Conservation (phyloP, 1,140 invertebrate genomes). For the Caerostris darwini region DNA sequence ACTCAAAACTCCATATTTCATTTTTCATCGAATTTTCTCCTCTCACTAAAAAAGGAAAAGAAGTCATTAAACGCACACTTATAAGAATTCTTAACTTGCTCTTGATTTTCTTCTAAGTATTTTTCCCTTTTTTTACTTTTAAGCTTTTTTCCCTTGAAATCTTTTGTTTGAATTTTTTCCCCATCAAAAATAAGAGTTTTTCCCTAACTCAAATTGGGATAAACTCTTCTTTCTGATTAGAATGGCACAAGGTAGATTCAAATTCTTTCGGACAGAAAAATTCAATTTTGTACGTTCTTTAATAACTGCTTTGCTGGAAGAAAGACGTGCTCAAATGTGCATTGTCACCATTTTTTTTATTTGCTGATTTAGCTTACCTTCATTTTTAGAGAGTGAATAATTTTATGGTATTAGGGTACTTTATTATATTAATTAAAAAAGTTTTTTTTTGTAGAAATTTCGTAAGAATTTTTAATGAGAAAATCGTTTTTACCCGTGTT, state of each 20-base stretch:
- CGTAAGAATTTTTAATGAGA: too few species aligned
- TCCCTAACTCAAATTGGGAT: neutral
- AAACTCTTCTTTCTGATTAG: constrained; percentile 39
- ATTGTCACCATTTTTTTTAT: neutral
- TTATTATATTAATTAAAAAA: neutral
- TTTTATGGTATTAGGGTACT: neutral
- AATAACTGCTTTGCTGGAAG: neutral
- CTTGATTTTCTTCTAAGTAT: neutral
- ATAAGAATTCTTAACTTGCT: constrained; percentile 20
- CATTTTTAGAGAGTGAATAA: neutral
- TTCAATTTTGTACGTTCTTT: constrained; percentile 13
- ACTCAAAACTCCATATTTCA: constrained; percentile 19
- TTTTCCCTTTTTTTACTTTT: neutral
- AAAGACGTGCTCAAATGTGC: neutral
- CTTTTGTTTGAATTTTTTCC: neutral
- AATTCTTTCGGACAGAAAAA: neutral
- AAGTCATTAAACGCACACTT: constrained; percentile 35
- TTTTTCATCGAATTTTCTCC: neutral
- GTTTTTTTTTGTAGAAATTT: neutral
- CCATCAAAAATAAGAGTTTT: neutral
- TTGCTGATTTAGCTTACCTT: neutral
- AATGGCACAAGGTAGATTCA: neutral
- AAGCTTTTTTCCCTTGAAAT: neutral
- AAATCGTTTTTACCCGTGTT: too few species aligned
- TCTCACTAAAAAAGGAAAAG: neutral